Evolutionary conservation across 2,113 vertebrate genomes (phyloP).

Genomic region (Caranx ignobilis): DNA sequence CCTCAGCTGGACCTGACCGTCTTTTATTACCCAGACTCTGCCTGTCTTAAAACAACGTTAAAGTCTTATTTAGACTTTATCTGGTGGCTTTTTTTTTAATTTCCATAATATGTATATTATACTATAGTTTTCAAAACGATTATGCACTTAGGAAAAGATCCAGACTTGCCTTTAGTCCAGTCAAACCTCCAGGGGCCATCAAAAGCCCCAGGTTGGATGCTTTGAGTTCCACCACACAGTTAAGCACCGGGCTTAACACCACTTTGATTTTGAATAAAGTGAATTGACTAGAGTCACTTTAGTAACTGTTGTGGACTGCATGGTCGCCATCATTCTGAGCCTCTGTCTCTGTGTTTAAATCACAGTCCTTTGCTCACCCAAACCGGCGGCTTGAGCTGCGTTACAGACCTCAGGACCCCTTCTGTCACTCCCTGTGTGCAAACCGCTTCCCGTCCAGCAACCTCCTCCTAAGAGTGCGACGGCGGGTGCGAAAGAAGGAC

Average conservation of each 20-base stretch:
- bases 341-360: not conserved
- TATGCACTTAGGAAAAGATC: no score
- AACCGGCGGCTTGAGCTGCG: slow-evolving; percentile 92
- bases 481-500: slow-evolving; percentile 77
- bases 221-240: not conserved
- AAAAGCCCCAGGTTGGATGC: not conserved
- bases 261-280: not conserved
- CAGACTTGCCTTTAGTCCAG: not conserved
- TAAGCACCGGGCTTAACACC: not conserved
- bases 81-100: no score
- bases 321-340: not conserved
- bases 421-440: slow-evolving; percentile 92
- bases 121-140: no score
- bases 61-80: not conserved
- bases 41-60: not conserved
- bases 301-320: no score
- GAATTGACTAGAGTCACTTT: not conserved
- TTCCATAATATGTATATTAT: no score
- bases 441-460: slow-evolving; percentile 93
- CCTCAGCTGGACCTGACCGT: no score
- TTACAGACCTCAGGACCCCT: slow-evolving; percentile 93
- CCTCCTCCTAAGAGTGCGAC: slow-evolving; percentile 89
- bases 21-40: not conserved
- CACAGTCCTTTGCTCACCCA: slow-evolving; percentile 90
- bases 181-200: no score